Evolutionary conservation across 2,113 vertebrate genomes (phyloP).

Genomic region (Tringa solitaria): DNA sequence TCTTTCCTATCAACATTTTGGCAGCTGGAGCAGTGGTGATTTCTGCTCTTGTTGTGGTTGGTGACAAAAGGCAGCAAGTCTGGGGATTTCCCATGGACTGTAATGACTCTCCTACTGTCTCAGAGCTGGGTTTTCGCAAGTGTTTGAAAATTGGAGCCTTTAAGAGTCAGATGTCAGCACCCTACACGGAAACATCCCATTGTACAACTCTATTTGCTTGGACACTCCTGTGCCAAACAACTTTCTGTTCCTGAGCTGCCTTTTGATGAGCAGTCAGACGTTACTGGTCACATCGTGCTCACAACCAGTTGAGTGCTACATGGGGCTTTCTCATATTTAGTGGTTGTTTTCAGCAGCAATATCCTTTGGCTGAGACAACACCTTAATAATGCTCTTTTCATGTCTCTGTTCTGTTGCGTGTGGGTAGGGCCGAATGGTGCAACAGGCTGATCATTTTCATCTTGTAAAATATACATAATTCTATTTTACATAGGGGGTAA

Average conservation of each 20-base stretch:
- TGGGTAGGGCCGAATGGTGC: background rate
- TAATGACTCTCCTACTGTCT: background rate
- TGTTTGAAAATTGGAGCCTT: background rate
- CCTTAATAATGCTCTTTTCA: background rate
- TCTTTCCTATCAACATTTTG: background rate
- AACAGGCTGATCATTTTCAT: conserved; percentile 1
- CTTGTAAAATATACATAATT: conserved; percentile 4
- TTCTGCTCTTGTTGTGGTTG: background rate
- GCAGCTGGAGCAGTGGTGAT: background rate
- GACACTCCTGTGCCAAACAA: background rate
- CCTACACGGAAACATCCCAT: background rate
- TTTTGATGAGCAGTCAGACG: background rate
- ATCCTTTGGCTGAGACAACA: background rate
- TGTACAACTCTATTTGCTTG: background rate
- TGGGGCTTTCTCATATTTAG: background rate
- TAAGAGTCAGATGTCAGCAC: background rate
- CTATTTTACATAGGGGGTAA: background rate
- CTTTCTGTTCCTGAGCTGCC: background rate
- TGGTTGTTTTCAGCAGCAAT: background rate
- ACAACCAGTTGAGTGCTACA: background rate
- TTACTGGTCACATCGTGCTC: background rate
- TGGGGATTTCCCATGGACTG: background rate
- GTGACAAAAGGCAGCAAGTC: background rate
- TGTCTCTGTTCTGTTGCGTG: background rate
- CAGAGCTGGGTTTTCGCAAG: background rate